Base-by-base conservation (phyloP, 2,888 invertebrate genomes). In the Hypsopygia costalis region DNA sequence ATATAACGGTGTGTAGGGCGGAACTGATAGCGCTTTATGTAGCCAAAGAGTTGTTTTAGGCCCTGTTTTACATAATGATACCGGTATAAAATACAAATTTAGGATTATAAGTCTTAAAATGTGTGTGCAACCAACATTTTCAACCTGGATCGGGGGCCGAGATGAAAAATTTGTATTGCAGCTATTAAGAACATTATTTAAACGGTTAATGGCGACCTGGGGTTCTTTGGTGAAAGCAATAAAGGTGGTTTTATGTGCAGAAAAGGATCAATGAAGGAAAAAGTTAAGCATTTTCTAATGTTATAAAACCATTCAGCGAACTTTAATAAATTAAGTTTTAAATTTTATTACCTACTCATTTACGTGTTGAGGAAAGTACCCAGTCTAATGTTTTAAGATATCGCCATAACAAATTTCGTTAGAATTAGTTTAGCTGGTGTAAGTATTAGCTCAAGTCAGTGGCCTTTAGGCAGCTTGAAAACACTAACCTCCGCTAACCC, bases 1-100 rank as follows among this genome's bases (percentile, higher is more conserved):
- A 55, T n/a, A n/a, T 36, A 55, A 47, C 46, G 34, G 55, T 62
- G 64, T 62, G 63, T 57, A 62, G 63, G 60, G 54, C 58, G 50
- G 54, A 58, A 61, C 69, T 67, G 78, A 81, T 80, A 81, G 64
- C 68, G 66, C 55, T 78, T 78, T 72, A 78, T 69, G 69, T 64
- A 61, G 62, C 45, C 66, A 61, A 61, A 62, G 69, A 77, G 80
- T 81, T 81, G 79, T 76, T 81, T 80, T 77, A 80, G 80, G 73
- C 58, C 65, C 68, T 67, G 62, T 56, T 81, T 81, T 77, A 75
- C 81, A 81, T 80, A 81, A 80, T 75, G 70, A 70, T 64, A 62
- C 57, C 61, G 58, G 58, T 59, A 68, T 69, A 73, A 69, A 68
- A 62, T 59, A 58, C 50, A 49, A 60, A 61, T 64, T 61, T 59